Evolutionary conservation across 2,113 vertebrate species (phyloP).

Genomic region (Deroptyus accipitrinus): DNA sequence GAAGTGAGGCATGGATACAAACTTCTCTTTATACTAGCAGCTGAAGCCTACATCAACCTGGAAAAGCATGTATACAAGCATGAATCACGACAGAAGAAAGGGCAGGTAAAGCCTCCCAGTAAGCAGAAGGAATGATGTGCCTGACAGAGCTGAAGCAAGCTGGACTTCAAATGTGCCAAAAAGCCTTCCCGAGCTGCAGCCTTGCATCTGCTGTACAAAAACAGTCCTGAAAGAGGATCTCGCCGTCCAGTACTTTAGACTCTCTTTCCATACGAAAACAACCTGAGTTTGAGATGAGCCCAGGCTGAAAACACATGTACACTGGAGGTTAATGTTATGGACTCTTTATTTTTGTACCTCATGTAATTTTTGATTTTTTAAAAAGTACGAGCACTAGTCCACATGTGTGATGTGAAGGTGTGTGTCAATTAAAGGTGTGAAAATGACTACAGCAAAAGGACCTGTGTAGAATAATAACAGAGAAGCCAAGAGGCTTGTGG

Average conservation of each 20-base stretch:
- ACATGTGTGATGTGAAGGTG: background rate
- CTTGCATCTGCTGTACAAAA: background rate
- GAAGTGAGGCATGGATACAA: background rate
- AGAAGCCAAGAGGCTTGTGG: background rate
- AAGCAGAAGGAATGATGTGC: background rate
- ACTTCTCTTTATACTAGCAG: background rate
- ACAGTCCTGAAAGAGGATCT: background rate
- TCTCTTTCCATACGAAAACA: background rate
- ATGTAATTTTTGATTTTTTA: background rate
- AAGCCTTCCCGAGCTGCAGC: background rate
- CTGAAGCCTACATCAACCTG: background rate
- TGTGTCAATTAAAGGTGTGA: background rate
- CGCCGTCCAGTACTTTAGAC: background rate
- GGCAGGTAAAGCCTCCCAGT: background rate
- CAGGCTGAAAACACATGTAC: background rate
- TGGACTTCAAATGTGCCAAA: background rate
- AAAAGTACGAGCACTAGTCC: background rate
- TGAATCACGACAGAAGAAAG: background rate
- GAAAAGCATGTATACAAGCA: background rate
- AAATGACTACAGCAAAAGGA: background rate
- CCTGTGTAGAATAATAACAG: background rate
- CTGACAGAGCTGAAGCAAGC: background rate
- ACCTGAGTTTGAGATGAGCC: background rate
- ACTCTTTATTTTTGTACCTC: background rate
- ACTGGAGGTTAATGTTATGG: background rate